Evolutionary conservation across 2,113 vertebrate genomes (phyloP).

Genomic region (Smithornis capensis): DNA sequence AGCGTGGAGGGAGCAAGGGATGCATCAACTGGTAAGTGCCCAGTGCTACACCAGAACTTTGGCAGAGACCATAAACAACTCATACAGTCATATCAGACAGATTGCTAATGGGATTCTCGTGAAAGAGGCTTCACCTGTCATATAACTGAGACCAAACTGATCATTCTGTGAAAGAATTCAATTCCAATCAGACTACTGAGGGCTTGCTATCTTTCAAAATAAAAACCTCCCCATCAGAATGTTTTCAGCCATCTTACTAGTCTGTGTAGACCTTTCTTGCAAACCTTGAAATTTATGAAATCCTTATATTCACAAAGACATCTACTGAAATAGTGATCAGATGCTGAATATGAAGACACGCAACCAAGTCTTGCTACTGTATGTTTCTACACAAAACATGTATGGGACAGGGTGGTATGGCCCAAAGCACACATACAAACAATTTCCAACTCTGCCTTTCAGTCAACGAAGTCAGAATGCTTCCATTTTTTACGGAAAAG

Average conservation of each 20-base stretch:
- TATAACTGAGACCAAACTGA: background rate
- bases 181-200: background rate
- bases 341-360: background rate
- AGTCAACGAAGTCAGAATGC: background rate
- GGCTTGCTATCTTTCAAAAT: background rate
- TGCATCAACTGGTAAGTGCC: background rate
- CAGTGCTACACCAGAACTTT: background rate
- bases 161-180: background rate
- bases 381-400: background rate
- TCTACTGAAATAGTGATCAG: background rate
- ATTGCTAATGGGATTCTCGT: background rate
- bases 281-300: background rate
- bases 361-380: background rate
- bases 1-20: background rate
- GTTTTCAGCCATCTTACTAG: background rate
- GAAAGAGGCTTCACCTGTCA: background rate
- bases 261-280: background rate
- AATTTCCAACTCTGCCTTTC: background rate
- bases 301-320: background rate
- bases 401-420: background rate
- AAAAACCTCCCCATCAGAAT: background rate
- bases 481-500: background rate
- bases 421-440: background rate
- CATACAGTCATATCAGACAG: accelerated
- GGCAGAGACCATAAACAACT: background rate